Percentiles rank a stretch among this genome's conserved stretches.
phyloP scores from a whole-genome alignment of 1,140 invertebrate genomes.

The Lanistes nyassanus region DNA sequence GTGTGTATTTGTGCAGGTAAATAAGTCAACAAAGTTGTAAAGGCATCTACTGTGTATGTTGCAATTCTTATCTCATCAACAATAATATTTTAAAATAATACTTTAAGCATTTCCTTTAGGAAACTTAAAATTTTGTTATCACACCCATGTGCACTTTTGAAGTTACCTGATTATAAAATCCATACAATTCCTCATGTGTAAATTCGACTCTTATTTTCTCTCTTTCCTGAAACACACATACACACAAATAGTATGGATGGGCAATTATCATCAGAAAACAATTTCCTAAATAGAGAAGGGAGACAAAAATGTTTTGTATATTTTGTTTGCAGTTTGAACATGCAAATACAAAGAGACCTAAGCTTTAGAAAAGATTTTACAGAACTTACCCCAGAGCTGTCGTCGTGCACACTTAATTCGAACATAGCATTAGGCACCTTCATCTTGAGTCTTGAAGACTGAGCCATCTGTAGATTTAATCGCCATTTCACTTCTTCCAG shows the following conservation, averaged over 20 bases:
- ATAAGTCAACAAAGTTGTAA: neutral
- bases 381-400: slow-evolving; percentile 42
- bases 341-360: slow-evolving; percentile 53
- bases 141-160: too few relatives aligned
- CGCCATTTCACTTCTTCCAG: slow-evolving; percentile 62
- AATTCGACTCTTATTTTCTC: slow-evolving; percentile 59
- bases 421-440: slow-evolving; percentile 63
- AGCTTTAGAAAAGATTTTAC: too few relatives aligned
- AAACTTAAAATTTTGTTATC: too few relatives aligned
- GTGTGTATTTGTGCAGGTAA: neutral
- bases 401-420: slow-evolving; percentile 55
- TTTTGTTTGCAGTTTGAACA: slow-evolving; percentile 52
- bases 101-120: too few relatives aligned
- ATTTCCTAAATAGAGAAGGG: neutral
- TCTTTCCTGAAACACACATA: slow-evolving; percentile 38
- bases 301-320: neutral
- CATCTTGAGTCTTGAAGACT: slow-evolving; percentile 55
- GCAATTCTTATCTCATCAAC: too few relatives aligned
- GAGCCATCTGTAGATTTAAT: slow-evolving; percentile 62
- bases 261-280: neutral
- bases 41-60: too few relatives aligned
- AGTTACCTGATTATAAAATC: slow-evolving; percentile 61
- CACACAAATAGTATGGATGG: neutral
- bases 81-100: too few relatives aligned
- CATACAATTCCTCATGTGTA: slow-evolving; percentile 59